A percentile compares a stretch with the other conserved stretches of the same genome.
Evolutionary conservation across 2,797 vertebrate species (phyloP).

Genomic region (Intellagama lesueurii): DNA sequence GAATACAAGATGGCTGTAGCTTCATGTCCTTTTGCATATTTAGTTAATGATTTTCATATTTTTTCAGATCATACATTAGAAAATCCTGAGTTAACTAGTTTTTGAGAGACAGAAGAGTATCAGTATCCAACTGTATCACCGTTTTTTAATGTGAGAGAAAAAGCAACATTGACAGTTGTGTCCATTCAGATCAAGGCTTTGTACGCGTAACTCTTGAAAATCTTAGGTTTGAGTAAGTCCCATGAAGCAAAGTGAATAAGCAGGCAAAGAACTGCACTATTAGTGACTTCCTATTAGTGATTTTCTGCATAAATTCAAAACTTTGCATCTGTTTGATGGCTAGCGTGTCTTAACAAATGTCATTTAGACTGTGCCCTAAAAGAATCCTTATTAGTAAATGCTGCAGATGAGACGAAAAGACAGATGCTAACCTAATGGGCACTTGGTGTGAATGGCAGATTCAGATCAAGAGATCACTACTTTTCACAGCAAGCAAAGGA

Average conservation of each 20-base stretch:
- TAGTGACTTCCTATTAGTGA: neutral
- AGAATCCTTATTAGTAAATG: conserved; percentile 44
- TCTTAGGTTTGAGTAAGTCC: neutral
- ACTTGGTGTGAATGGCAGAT: conserved; percentile 69
- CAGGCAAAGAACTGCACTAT: neutral
- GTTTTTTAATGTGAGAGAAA: neutral
- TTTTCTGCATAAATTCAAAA: accelerated
- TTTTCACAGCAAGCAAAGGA: conserved; percentile 71
- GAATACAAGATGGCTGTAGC: too few species aligned
- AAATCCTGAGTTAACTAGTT: too few species aligned
- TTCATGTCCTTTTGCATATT: too few species aligned
- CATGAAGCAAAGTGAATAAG: neutral
- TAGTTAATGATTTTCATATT: too few species aligned
- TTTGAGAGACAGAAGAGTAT: too few species aligned
- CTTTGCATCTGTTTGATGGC: conserved; percentile 22
- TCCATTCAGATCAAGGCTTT: too few species aligned
- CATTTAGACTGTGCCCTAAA: conserved; percentile 14
- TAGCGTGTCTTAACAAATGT: conserved; percentile 32
- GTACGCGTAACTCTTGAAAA: too few species aligned
- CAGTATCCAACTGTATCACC: too few species aligned
- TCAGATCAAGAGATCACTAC: conserved; percentile 73
- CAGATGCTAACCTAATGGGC: conserved; percentile 68
- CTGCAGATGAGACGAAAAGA: conserved; percentile 53
- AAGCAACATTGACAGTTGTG: neutral
- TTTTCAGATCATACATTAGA: too few species aligned